Percentiles rank a stretch among this genome's conserved stretches.
phyloP scores from a whole-genome alignment of 1,140 invertebrate genomes.

The Papilio helenus region DNA sequence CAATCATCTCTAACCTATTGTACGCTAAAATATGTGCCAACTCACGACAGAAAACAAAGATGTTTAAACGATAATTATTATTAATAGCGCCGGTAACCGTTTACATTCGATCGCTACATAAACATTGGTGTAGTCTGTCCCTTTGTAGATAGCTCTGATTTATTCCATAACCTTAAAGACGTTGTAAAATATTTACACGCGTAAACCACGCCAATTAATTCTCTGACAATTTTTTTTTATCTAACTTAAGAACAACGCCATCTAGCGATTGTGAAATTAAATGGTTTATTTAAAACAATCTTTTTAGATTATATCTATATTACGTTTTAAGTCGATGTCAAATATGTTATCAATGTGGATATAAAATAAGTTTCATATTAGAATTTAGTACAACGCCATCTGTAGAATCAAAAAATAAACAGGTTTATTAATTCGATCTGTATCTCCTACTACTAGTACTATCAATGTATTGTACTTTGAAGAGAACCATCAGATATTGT shows the following conservation, averaged over 20 bases:
- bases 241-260: background rate
- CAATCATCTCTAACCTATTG: background rate
- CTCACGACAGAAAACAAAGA: conserved; percentile 65
- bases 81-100: conserved; percentile 57
- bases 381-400: background rate
- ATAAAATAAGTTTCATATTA: background rate
- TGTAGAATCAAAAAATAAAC: background rate
- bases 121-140: conserved; percentile 40
- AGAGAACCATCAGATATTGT: no score
- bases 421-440: background rate
- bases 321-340: no score
- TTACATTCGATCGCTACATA: conserved; percentile 47
- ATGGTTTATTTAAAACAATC: background rate
- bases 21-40: conserved; percentile 47
- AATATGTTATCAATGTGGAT: background rate
- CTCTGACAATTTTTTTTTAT: background rate
- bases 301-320: no score
- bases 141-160: conserved; percentile 49
- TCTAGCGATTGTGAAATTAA: background rate
- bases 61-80: conserved; percentile 65
- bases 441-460: no score
- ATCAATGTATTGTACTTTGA: no score
- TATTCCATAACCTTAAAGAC: conserved; percentile 40
- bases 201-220: background rate
- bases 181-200: conserved; percentile 3